Percentiles rank a stretch among this genome's conserved stretches.
These are phyloP conservation scores for Drosophila subsilvestris DNA, from an alignment of 2,888 invertebrate genomes.

Conservation along the genomic window DNA sequence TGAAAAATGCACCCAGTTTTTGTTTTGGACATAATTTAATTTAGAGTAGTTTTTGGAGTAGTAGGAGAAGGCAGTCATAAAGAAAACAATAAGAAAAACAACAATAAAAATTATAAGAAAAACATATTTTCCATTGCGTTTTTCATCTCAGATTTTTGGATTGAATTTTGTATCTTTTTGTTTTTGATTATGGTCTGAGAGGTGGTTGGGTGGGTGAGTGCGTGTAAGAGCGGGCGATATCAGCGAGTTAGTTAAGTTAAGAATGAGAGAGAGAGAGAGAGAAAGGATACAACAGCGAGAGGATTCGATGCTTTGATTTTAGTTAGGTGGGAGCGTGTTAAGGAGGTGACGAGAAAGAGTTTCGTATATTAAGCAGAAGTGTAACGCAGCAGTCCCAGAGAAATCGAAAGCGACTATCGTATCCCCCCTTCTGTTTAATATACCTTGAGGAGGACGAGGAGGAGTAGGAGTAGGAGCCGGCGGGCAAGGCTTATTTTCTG, in stretches of 20 bases:
- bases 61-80: slow-evolving; percentile 62
- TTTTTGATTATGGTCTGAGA: slow-evolving; percentile 34
- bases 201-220: slow-evolving; percentile 52
- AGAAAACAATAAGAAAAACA: slow-evolving; percentile 71
- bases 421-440: too few relatives aligned
- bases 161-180: slow-evolving; percentile 20
- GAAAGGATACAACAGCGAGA: slow-evolving; percentile 5
- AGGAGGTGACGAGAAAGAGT: background rate
- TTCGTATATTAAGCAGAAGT: background rate
- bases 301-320: slow-evolving; percentile 22
- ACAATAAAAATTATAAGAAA: slow-evolving; percentile 78
- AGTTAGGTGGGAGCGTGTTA: background rate
- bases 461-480: background rate
- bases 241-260: slow-evolving; percentile 2
- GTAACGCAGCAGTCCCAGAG: too few relatives aligned
- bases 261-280: slow-evolving; percentile 33
- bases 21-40: slow-evolving; percentile 44
- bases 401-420: too few relatives aligned
- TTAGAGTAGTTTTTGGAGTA: slow-evolving; percentile 47
- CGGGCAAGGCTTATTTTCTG: background rate
- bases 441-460: background rate
- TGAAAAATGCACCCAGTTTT: slow-evolving; percentile 41
- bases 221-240: slow-evolving; percentile 50
- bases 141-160: slow-evolving; percentile 15
- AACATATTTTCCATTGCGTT: slow-evolving; percentile 46